Conservation (phyloP, 2,113 vertebrate species). For the Apteryx owenii region DNA sequence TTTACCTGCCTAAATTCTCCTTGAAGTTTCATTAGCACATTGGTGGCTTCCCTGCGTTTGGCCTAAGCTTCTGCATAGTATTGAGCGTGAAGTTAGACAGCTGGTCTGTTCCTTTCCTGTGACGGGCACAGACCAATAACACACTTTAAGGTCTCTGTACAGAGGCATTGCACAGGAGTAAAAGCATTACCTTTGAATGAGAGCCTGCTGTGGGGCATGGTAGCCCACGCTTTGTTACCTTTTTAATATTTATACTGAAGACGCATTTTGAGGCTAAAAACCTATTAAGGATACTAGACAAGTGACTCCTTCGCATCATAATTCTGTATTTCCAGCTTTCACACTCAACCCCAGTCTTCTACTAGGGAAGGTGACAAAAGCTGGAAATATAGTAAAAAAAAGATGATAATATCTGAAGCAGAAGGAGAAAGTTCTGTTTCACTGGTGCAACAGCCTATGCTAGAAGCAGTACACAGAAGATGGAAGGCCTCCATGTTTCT, state of each 20-base stretch:
- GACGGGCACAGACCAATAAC: neutral
- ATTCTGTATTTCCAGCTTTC: neutral
- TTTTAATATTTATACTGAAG: neutral
- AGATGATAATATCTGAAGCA: neutral
- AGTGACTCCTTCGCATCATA: neutral
- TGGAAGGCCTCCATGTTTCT: neutral
- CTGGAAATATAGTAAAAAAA: neutral
- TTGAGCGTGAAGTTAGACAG: neutral
- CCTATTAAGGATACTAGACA: neutral
- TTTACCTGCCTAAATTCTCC: neutral
- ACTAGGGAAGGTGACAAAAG: neutral
- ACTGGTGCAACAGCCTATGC: neutral
- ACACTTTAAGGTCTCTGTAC: neutral
- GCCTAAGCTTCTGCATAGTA: neutral
- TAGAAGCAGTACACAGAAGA: neutral
- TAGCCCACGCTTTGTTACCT: neutral
- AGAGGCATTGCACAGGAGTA: neutral
- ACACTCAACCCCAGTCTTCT: neutral
- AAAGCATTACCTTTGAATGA: conserved; percentile 5
- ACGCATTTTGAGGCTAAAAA: conserved; percentile 23
- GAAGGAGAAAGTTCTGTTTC: neutral
- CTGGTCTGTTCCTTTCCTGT: neutral
- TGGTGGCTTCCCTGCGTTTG: neutral
- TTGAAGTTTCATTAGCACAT: neutral
- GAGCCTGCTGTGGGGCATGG: neutral